Percentiles rank a stretch among this genome's conserved stretches.
Conservation (phyloP, 2,888 invertebrate species). For the Hydropsyche betteni region DNA sequence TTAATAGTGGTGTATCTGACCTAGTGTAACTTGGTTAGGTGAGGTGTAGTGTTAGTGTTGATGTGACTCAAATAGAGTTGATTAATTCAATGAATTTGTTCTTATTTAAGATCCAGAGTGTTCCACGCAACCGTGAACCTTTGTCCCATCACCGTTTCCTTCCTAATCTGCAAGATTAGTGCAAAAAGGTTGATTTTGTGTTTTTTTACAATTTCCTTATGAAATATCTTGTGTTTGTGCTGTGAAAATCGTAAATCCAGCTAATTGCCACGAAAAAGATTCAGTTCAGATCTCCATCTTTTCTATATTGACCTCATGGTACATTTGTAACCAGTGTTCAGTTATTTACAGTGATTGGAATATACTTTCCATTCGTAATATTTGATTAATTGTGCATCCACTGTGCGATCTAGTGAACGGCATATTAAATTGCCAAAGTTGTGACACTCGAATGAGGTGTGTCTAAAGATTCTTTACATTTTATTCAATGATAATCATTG, state of each 20-base stretch:
- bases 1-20: constrained; percentile 15
- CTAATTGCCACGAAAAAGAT: neutral
- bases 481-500: too few species aligned
- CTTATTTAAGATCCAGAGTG: constrained; percentile 45
- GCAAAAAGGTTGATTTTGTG: too few species aligned
- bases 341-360: neutral
- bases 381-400: too few species aligned
- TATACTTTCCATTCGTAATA: too few species aligned
- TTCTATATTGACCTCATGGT: too few species aligned
- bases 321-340: neutral
- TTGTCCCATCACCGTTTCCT: constrained; percentile 1
- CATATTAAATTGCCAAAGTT: too few species aligned
- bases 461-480: too few species aligned
- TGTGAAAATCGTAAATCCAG: constrained; percentile 7
- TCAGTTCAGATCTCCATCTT: too few species aligned
- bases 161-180: too few species aligned
- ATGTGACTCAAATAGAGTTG: constrained; percentile 61
- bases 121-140: constrained; percentile 7
- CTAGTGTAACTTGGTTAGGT: constrained; percentile 55
- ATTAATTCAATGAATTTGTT: constrained; percentile 53
- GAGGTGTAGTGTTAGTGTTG: constrained; percentile 65
- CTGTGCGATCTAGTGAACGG: too few species aligned
- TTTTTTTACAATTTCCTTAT: too few species aligned
- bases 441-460: too few species aligned
- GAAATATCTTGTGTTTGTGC: constrained; percentile 8